phyloP scores from a whole-genome alignment of 30 jellyfish, hydroid and myxozoan genomes.

The Catostylus mosaicus region DNA sequence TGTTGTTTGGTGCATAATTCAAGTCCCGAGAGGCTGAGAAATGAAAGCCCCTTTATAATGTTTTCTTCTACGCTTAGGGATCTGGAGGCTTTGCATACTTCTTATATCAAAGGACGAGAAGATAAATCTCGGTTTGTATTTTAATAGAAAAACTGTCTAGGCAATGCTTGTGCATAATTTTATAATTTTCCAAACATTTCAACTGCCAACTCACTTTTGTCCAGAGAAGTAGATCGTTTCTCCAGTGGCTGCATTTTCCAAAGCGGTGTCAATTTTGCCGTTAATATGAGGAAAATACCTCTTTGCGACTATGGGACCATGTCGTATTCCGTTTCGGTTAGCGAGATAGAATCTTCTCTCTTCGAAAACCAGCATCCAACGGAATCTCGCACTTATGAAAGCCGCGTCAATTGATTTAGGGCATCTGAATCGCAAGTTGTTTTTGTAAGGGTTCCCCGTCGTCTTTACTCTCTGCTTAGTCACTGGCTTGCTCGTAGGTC shows the following conservation, averaged over 20 bases:
- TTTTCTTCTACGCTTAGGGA: too few species aligned
- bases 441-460: conserved; percentile 22
- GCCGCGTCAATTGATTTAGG: conserved; percentile 40
- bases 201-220: conserved; percentile 26
- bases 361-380: conserved; percentile 54
- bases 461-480: conserved; percentile 12
- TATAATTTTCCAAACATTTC: not conserved
- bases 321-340: conserved; percentile 63
- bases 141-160: too few species aligned
- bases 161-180: too few species aligned
- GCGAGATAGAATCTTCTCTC: conserved; percentile 58
- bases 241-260: conserved; percentile 48
- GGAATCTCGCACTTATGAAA: conserved; percentile 27
- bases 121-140: too few species aligned
- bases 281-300: conserved; percentile 42
- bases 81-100: too few species aligned
- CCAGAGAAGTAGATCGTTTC: conserved; percentile 54
- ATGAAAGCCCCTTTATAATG: too few species aligned
- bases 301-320: conserved; percentile 63
- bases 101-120: too few species aligned
- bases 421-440: conserved; percentile 44
- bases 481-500: not conserved
- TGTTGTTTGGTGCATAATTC: too few species aligned
- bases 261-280: conserved; percentile 39
- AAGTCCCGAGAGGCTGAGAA: too few species aligned